These are phyloP conservation scores for Furnarius figulus DNA, from an alignment of 2,113 vertebrate species.

Conservation along the genomic window DNA sequence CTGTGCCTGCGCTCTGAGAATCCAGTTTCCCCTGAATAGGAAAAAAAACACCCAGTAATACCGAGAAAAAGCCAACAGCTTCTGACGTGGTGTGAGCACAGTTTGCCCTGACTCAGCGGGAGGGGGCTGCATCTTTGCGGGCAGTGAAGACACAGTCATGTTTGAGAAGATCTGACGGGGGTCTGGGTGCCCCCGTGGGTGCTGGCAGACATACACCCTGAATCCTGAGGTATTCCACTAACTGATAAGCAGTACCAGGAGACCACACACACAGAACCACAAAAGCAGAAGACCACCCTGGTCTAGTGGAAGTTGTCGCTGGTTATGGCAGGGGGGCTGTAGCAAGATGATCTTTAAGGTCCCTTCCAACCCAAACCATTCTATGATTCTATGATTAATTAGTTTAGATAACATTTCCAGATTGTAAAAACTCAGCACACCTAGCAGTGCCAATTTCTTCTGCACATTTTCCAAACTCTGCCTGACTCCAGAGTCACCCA, in stretches of 20 bases:
- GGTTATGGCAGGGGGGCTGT: neutral
- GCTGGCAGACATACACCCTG: neutral
- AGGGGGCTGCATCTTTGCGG: neutral
- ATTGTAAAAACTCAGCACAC: neutral
- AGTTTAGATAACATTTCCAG: neutral
- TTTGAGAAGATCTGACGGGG: neutral
- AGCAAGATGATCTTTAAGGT: neutral
- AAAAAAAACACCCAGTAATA: too few relatives aligned
- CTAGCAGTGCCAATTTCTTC: neutral
- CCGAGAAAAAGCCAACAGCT: neutral
- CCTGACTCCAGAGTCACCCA: neutral
- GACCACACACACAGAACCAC: accelerated
- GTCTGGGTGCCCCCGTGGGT: neutral
- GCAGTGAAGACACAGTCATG: accelerated
- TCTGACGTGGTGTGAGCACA: neutral
- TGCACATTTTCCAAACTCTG: neutral
- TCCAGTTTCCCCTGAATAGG: too few relatives aligned
- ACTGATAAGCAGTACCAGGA: neutral
- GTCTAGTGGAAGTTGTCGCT: neutral
- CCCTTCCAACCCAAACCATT: neutral
- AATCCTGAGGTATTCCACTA: neutral
- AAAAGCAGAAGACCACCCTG: neutral
- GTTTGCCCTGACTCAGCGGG: neutral
- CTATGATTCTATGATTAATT: accelerated
- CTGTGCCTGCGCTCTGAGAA: accelerated